phyloP scores from a whole-genome alignment of 2,113 vertebrate species.

The Megaptera novaeangliae region DNA sequence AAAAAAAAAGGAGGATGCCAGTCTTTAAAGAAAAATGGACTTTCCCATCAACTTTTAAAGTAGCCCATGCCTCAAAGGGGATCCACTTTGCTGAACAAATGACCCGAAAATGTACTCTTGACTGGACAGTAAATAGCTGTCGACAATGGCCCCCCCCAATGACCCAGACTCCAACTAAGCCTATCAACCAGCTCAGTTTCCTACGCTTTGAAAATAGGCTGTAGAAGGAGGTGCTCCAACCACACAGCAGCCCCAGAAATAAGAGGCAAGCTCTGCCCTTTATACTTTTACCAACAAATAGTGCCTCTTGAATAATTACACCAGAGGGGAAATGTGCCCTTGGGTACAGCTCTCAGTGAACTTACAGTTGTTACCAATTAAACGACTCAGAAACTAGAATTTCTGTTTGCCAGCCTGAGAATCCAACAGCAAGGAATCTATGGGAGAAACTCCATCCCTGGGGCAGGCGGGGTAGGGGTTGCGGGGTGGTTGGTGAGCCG shows the following conservation, averaged over 20 bases:
- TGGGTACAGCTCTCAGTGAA: neutral
- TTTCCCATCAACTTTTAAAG: slow-evolving; percentile 8
- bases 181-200: neutral
- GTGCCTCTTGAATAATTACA: slow-evolving; percentile 31
- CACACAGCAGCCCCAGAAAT: neutral
- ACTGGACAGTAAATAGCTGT: neutral
- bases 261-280: neutral
- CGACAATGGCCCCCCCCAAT: neutral
- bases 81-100: neutral
- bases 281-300: neutral
- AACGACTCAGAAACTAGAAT: slow-evolving; percentile 23
- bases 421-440: neutral
- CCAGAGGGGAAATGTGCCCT: neutral
- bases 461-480: neutral
- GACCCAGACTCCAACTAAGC: neutral
- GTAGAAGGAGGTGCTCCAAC: neutral
- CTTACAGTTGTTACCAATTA: slow-evolving; percentile 20
- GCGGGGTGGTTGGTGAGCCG: neutral
- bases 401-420: neutral
- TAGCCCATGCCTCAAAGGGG: neutral
- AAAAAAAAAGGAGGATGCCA: neutral
- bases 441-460: neutral
- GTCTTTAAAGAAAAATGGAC: neutral
- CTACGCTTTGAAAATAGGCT: neutral
- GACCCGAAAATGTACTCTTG: neutral